Evolutionary conservation across 2,113 vertebrate genomes (phyloP), one percentile per base, ranked within the genome.

Genomic region (Oryzias curvinotus): DNA sequence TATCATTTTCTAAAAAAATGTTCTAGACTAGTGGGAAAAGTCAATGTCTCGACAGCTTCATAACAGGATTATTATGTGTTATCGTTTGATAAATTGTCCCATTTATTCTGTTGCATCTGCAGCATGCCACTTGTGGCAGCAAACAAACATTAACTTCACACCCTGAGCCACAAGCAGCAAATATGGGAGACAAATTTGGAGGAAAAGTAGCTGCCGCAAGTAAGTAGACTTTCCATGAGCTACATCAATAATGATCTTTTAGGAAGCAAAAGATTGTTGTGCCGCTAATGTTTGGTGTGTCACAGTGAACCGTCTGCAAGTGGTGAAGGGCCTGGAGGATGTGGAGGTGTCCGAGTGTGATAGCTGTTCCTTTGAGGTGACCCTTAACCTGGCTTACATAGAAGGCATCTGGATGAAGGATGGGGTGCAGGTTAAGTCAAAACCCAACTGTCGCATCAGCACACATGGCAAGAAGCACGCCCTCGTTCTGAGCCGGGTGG

Each of bases 401-500:
- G 93, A 94, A 62, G 95, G 94, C 1, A 71, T 54, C 42, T 99
- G 96, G 96, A 91, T 83, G 30, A 93, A 89, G 19, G 94, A 97
- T 0, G 94, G 94, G 0, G 49, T 92, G 6, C 87, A 86, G 17
- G 83, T 98, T 18, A 95, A 95, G 72, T 90, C 93, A 0, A 90
- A 92, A 5, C 91, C 93, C 1, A 92, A 81, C 0, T 81, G 95
- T 78, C 91, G 58, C 12, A 88, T 96, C 5, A 68, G 77, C 0
- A 85, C 75, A 0, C 88, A 82, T 7, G 95, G 95, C 59, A 94
- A 93, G 77, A 93, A 75, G 21, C 96, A 96, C 73, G 88, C 83
- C 0, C 91, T 99, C 26, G 89, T 82, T 0, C 90, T 99, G 5
- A 94, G 82, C 0, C 84, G 82, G 0, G 89, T 95, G 78, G 77